Evolutionary conservation across 2,888 invertebrate species (phyloP).

Genomic region (Diploptera punctata): DNA sequence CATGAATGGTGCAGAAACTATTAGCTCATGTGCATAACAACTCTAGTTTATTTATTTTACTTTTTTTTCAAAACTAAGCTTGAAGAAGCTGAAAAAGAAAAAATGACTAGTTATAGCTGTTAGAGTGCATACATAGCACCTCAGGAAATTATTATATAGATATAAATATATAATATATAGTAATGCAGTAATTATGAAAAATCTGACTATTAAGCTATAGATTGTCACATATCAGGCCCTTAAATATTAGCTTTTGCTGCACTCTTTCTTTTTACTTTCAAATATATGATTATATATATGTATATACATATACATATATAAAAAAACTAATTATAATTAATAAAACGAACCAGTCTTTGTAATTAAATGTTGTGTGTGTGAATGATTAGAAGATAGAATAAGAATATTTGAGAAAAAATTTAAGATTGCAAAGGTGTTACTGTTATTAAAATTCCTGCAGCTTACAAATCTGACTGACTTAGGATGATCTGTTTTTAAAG

Average conservation of each 20-base stretch:
- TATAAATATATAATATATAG: not conserved
- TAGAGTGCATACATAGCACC: conserved; percentile 37
- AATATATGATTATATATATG: too few species aligned
- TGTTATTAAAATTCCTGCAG: conserved; percentile 19
- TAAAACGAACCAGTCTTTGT: conserved; percentile 31
- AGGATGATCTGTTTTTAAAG: conserved; percentile 34
- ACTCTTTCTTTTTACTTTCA: conserved; percentile 14
- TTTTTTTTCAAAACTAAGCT: not conserved
- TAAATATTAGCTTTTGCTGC: conserved; percentile 34
- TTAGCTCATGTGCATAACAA: conserved; percentile 23
- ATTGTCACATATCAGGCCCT: conserved; percentile 40
- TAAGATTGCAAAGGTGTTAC: conserved; percentile 1
- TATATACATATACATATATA: too few species aligned
- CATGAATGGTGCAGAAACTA: conserved; percentile 25
- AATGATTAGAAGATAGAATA: conserved; percentile 13
- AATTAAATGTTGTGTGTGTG: conserved; percentile 23
- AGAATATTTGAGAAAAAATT: not conserved
- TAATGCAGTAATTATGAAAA: conserved; percentile 23
- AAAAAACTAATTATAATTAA: conserved; percentile 14
- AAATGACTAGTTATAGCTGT: conserved; percentile 22
- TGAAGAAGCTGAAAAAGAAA: not conserved
- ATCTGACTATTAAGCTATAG: conserved; percentile 27
- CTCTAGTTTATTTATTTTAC: conserved; percentile 13
- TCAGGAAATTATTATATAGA: conserved; percentile 32
- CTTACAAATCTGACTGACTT: conserved; percentile 36